A percentile compares a stretch with the other conserved stretches of the same genome.
Evolutionary conservation across 1,140 invertebrate species (phyloP).

Genomic region (Cyphomyrmex costatus): DNA sequence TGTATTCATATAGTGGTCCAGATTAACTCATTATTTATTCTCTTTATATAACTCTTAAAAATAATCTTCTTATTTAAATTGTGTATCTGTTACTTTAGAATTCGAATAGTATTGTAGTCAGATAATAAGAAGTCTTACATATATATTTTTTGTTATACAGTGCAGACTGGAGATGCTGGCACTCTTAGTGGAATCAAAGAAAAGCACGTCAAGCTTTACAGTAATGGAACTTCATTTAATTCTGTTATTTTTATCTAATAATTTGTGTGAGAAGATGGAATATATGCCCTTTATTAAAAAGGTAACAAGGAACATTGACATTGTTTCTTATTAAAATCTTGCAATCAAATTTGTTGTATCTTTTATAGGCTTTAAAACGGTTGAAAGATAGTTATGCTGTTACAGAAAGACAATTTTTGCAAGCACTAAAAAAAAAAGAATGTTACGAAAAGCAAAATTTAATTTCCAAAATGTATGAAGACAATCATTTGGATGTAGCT

Average conservation of each 20-base stretch:
- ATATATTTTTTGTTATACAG: constrained; percentile 81
- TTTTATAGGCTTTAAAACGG: constrained; percentile 80
- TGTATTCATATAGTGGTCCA: no score
- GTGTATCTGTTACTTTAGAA: no score
- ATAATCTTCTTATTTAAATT: constrained; percentile 30
- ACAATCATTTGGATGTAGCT: constrained; percentile 17
- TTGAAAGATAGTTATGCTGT: constrained; percentile 80
- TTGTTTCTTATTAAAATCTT: background rate
- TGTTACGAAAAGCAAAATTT: constrained; percentile 7
- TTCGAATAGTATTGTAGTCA: background rate
- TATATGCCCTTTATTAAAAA: constrained; percentile 89
- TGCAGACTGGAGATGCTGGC: constrained; percentile 87
- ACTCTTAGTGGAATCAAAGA: constrained; percentile 92
- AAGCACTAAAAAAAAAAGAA: constrained; percentile 71
- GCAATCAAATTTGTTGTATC: background rate
- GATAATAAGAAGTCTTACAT: constrained; percentile 12
- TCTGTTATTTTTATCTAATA: constrained; percentile 89
- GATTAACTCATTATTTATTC: no score
- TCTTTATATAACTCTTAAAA: background rate
- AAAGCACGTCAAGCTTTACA: constrained; percentile 90
- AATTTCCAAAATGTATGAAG: background rate
- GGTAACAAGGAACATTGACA: constrained; percentile 80
- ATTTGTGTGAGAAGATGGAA: constrained; percentile 91
- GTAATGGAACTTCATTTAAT: constrained; percentile 90
- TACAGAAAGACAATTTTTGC: constrained; percentile 71